A percentile compares a stretch with the other conserved stretches of the same genome.
Conservation (phyloP, 2,113 vertebrate species). For the Oxygymnocypris stewartii region DNA sequence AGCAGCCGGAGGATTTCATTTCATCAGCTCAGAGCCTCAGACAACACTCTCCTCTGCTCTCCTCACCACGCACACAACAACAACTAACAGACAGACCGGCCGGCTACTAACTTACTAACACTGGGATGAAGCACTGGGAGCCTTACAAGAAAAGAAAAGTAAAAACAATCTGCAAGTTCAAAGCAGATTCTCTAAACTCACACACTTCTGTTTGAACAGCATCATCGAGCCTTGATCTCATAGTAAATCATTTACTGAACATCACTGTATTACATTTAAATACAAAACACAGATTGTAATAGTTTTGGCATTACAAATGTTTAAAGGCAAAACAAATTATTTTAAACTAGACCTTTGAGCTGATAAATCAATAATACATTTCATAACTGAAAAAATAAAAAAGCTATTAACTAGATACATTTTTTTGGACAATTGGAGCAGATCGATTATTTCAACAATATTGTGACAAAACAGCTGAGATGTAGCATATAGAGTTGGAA, state of each 20-base stretch:
- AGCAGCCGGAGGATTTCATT: conserved; percentile 73
- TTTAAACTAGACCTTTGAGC: no score
- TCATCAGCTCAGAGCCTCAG: conserved; percentile 67
- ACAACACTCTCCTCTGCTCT: conserved; percentile 3
- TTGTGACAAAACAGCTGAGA: no score
- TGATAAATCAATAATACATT: no score
- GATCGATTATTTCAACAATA: no score
- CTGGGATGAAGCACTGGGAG: not conserved
- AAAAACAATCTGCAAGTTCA: not conserved
- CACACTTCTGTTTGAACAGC: not conserved
- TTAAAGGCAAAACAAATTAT: no score
- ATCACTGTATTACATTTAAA: not conserved
- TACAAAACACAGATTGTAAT: no score
- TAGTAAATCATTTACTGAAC: not conserved
- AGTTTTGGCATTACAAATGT: no score
- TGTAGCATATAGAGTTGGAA: no score
- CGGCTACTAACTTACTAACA: not conserved
- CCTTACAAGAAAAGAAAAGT: not conserved
- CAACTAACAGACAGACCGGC: not conserved
- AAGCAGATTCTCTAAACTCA: not conserved
- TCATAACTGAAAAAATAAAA: no score
- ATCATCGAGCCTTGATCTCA: not conserved
- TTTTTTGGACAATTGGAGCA: no score
- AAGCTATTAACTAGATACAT: no score
- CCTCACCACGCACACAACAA: not conserved